Base-by-base conservation (phyloP, 1,140 invertebrate species). In the Panagrolaimus sp. region DNA sequence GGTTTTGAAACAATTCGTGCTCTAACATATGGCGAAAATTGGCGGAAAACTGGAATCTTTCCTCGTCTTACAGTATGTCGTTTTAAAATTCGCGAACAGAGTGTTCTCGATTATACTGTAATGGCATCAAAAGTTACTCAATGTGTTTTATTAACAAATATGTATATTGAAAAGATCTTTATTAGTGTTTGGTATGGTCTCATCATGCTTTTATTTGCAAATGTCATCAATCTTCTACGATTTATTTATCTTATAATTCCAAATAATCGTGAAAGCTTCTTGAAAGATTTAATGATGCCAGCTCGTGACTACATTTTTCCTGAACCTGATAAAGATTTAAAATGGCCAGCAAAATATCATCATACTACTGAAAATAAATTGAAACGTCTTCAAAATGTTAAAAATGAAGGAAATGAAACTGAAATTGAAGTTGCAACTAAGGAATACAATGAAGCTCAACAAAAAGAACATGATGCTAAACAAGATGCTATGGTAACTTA, bases 61-160 rank as follows among this genome's bases (percentile, higher is more conserved):
- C 47, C 47, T 14, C 14, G 14, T 3, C 14, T 48, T n/a, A 48
- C 47, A 48, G 9, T 48, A 3, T 48, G 47, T 9, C 47, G 14
- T 2, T 48, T 48, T 23, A 48, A 48, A 3, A 48, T 48, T 48
- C 47, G 47, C 9, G 47, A 48, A 48, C 1, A 9, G 1, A 9
- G 47, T 5, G 11, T 61, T 8, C 16, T 57, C 1, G 47, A 67
- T 9, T 14, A 57, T 5, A 23, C 61, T 44, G 31, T 31, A 27
- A 9, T 71, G 31, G 61, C 65, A 20, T 7, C 31, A 38, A 45
- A 78, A 63, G 72, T 74, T 20, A 70, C 80, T 8, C 78, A 79
- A 66, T 79, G 78, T 57, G 78, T 80, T 43, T 74, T 79, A 7
- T 71, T 78, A 7, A 75, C 69, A 47, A 80, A 79, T 63, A 78